Evolutionary conservation across 2,888 invertebrate species (phyloP).

Genomic region (Meiosimyza decipiens): DNA sequence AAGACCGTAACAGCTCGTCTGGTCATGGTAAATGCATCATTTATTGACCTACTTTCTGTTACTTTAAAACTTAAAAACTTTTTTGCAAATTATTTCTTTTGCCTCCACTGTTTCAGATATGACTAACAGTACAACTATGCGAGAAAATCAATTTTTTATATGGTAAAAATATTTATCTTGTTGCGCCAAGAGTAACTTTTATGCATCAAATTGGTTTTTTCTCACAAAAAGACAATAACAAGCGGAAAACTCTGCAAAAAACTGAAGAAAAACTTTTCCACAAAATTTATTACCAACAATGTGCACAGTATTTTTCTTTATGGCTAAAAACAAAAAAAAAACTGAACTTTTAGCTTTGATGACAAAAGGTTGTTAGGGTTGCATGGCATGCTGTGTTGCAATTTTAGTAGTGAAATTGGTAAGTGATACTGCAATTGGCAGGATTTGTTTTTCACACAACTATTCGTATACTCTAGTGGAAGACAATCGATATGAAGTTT

Average conservation of each 20-base stretch:
- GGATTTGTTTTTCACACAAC: too few relatives aligned
- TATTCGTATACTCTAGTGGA: too few relatives aligned
- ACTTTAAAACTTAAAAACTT: neutral
- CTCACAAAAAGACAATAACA: neutral
- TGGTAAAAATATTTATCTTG: conserved; percentile 24
- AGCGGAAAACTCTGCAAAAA: neutral
- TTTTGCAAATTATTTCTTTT: neutral
- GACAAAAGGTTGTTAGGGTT: neutral
- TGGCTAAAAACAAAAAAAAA: too few relatives aligned
- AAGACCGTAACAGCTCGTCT: too few relatives aligned
- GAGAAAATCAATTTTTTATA: conserved; percentile 30
- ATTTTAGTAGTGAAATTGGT: neutral
- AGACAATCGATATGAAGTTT: too few relatives aligned
- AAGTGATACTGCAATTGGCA: too few relatives aligned
- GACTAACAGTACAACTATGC: too few relatives aligned
- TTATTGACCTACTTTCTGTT: too few relatives aligned
- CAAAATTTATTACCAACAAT: conserved; percentile 24
- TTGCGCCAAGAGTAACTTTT: conserved; percentile 29
- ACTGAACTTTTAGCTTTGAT: neutral
- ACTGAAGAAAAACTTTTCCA: conserved; percentile 16
- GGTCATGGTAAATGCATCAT: too few relatives aligned
- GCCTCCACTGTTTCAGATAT: conserved; percentile 12
- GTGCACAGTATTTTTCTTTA: neutral
- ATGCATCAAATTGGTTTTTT: conserved; percentile 1
- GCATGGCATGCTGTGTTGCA: conserved; percentile 3